Conservation (phyloP, 2,113 vertebrate species). For the Cairina moschata region DNA sequence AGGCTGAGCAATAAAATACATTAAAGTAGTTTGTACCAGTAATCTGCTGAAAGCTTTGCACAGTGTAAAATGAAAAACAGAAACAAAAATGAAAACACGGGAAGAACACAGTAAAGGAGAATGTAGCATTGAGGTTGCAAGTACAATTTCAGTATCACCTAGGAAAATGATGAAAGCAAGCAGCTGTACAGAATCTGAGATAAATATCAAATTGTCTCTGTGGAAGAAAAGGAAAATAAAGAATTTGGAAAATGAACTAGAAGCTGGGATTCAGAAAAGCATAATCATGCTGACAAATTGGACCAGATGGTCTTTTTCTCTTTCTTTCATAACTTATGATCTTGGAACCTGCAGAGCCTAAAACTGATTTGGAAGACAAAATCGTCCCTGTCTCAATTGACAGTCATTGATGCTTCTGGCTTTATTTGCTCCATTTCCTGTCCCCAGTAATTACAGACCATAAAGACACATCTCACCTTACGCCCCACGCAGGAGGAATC, state of each 20-base stretch:
- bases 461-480: slow-evolving; percentile 25
- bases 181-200: background rate
- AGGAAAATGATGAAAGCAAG: background rate
- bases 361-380: slow-evolving; percentile 50
- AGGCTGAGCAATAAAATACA: background rate
- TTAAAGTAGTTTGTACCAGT: background rate
- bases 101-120: background rate
- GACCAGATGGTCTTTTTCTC: slow-evolving; percentile 56
- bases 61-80: background rate
- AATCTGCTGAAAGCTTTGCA: background rate
- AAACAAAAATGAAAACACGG: background rate
- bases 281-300: slow-evolving; percentile 25
- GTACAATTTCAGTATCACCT: background rate
- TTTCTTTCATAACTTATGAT: slow-evolving; percentile 51
- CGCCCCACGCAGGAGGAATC: background rate
- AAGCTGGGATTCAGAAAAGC: background rate
- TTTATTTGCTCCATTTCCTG: slow-evolving; percentile 21
- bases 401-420: slow-evolving; percentile 28
- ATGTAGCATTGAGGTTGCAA: background rate
- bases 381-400: background rate
- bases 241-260: background rate
- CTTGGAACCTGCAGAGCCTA: slow-evolving; percentile 42
- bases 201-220: background rate
- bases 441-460: slow-evolving; percentile 27
- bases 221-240: background rate